Base-by-base conservation (phyloP, 2,888 invertebrate genomes). In the Helobdella robusta region DNA sequence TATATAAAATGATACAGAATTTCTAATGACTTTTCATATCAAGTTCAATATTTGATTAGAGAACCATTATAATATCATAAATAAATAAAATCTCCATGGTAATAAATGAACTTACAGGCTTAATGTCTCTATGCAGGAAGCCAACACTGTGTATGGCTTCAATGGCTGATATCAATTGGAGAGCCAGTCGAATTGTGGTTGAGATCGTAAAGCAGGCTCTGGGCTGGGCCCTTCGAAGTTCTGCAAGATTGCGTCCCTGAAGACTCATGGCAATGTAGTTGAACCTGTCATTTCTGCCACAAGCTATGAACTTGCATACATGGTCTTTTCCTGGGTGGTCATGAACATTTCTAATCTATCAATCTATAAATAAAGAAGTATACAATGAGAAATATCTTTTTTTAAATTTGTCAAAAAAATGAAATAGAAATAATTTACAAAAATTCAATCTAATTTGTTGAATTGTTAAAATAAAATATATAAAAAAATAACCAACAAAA, bases 261-360 rank as follows among this genome's bases (percentile, higher is more conserved):
- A 98, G 84, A 78, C 95, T 92, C 98, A 99, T 98, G 73, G 97
- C 97, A 59, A 98, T 93, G 81, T 98, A 98, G 83, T 98, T 98
- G 82, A 97, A 99, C 67, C 93, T 85, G 77, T 98, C 97, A 81
- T 97, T 99, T 28, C 97, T 85, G 1, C 98, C 98, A 84, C 97
- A 98, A 60, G 97, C 98, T 76, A 98, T 95, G 82, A 99, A 98
- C 66, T 94, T 88, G 79, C 98, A 98, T 48, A 97, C 93, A 79
- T 98, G 95, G 76, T 94, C 93, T 77, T 91, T 92, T 73, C 92
- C 89, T 89, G 79, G 30, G 76, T 75, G 64, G 23, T 8, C 23
- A 59, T n/a, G n/a, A n/a, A n/a, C n/a, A n/a, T n/a, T n/a, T n/a
- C n/a, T n/a, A n/a, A n/a, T n/a, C n/a, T n/a, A n/a, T n/a, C n/a